A percentile compares a stretch with the other conserved stretches of the same genome.
Conservation (phyloP, 2,888 invertebrate species). For the Luffia ferchaultella region DNA sequence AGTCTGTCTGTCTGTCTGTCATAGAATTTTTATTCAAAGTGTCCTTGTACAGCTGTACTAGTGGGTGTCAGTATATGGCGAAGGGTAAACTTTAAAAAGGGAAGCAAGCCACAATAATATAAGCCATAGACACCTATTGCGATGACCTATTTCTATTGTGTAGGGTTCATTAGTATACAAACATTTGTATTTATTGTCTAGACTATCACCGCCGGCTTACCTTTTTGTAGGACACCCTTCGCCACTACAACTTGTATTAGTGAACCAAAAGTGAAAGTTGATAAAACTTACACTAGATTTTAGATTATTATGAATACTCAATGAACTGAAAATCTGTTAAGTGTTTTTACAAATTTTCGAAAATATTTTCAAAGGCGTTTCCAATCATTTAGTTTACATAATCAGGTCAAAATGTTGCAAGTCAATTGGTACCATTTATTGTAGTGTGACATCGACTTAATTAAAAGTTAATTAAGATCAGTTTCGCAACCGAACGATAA, state of each 20-base stretch:
- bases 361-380: no score
- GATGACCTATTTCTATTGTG: no score
- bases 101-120: no score
- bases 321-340: background rate
- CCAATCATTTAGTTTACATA: background rate
- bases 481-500: background rate
- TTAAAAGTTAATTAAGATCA: background rate
- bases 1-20: no score
- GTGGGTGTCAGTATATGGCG: no score
- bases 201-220: background rate
- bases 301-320: background rate
- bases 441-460: background rate
- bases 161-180: no score
- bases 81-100: no score
- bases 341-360: no score
- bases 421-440: background rate
- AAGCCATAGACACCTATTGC: no score
- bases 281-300: background rate
- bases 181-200: no score
- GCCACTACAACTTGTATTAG: background rate
- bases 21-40: no score
- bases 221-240: background rate
- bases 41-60: no score
- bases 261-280: background rate
- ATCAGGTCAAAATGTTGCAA: background rate